Base-by-base conservation (phyloP, 2,113 vertebrate genomes). In the Ptilonorhynchus violaceus region DNA sequence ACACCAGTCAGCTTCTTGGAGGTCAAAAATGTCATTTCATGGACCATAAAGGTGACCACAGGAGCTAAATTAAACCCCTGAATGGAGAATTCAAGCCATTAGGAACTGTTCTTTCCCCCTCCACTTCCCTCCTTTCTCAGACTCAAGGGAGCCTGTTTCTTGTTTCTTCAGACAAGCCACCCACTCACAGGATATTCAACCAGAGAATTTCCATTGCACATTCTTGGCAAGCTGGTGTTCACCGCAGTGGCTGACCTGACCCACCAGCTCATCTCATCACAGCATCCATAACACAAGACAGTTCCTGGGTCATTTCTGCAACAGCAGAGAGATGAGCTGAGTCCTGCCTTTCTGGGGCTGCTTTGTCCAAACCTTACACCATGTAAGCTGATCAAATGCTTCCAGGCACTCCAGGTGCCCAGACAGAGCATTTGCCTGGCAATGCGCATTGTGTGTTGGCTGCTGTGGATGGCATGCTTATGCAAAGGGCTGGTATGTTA, bases 161-260 rank as follows among this genome's bases (percentile, higher is more conserved):
- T 86, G 68, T 95, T 95, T 91, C 86, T 74, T 50, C 92, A 93
- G 86, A 86, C 72, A 70, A 76, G 63, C 86, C 92, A 86, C 86
- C 91, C 91, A 93, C 95, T 92, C 91, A 95, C 94, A 96, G 94
- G 88, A 92, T 93, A 77, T 53, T 68, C 68, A 58, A 47, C 37
- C 50, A 58, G 55, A 91, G 89, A 91, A 84, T 96, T 95, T 86
- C 89, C 91, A 77, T 22, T 84, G 88, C 0, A 1, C 55, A 13
- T 74, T 95, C 66, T 59, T 92, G 90, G 95, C 92, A 93, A 85
- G 20, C 46, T 46, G 31, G n/a, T 33, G 80, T 5, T 95, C 30
- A 21, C 92, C 6, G 0, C 84, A 64, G 79, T 31, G 62, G 66
- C 66, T 89, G 87, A 94, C 73, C 83, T 81, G 76, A 82, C 81